Base-by-base conservation (phyloP, 2,113 vertebrate species). In the Cryptotis parvus region DNA sequence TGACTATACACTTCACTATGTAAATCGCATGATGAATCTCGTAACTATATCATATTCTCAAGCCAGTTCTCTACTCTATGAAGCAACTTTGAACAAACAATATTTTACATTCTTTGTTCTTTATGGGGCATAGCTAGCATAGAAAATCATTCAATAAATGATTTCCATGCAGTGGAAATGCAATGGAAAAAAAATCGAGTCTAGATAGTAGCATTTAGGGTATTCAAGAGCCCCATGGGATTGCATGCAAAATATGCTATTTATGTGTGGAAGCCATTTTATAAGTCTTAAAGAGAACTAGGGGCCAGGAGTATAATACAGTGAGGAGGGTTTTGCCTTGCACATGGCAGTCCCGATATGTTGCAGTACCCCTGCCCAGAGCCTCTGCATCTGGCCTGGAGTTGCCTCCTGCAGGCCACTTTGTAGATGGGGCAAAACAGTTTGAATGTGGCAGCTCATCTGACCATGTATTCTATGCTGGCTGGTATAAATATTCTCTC, bases 201-300 rank as follows among this genome's bases (percentile, higher is more conserved):
- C 33, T 83, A 88, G 83, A 52, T 27, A 87, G 66, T 27, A 37
- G 43, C 11, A 83, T 35, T 89, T 80, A 76, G 65, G 39, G 85
- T 37, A 88, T 35, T 35, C 29, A 90, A 81, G n/a, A 95, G 52
- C 31, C 45, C 11, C 11, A 15, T n/a, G 33, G 89, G 93, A 73
- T 39, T 55, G 1, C 27, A 84, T 45, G 31, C n/a, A 78, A 52
- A 94, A 84, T 4, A 37, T 76, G 31, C 49, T 72, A 43, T 15
- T 14, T 39, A 89, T 41, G 79, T 75, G n/a, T n/a, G n/a, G n/a
- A n/a, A n/a, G n/a, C 78, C 27, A 29, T 91, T 93, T 92, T 82
- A 89, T 29, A 35, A 49, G 16, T 77, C 27, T 84, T 65, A 92
- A 15, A 77, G 80, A 93, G n/a, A n/a, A n/a, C n/a, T n/a, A n/a